Evolutionary conservation across 2,888 invertebrate genomes (phyloP), one percentile per base, ranked within the genome.

Genomic region (Chironomus tentans): DNA sequence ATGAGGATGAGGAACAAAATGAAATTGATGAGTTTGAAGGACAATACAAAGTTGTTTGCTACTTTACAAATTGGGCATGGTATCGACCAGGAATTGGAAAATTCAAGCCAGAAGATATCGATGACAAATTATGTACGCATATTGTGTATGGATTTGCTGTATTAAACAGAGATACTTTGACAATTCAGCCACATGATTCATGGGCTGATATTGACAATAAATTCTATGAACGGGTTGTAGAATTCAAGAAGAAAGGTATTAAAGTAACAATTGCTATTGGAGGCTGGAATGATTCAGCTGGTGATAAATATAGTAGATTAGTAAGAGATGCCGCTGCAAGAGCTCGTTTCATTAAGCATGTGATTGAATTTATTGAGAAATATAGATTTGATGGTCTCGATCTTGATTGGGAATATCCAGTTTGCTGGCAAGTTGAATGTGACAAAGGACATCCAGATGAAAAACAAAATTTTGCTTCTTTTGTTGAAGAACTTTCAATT

Each of bases 201-300:
- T 95, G 94, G 93, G 90, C 95, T 1, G 95, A 95, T 82, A 87
- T 93, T 78, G 95, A 95, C 82, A 95, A 95, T 82, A 92, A 92
- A 89, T 95, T 95, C 83, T 96, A 95, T 82, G 93, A 93, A 80
- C 91, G 94, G 81, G 92, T 96, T 3, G 90, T 91, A 0, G 89
- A 89, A 0, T 86, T 91, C 38, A 93, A 90, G 79, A 84, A 86
- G 1, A 89, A 89, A 78, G 91, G 92, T 0, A 87, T 93, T 13
- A 94, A 93, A 82, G 92, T 94, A 0, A 85, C 94, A 0, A 86
- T 97, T 2, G 96, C 96, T 0, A 89, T 97, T 77, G 97, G 97
- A 5, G 97, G 97, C 0, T 97, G 97, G 97, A 96, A 95, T 81
- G 95, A 97, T 83, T 96, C 95, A 0, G 92, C 92, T 0, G 94